Conservation (phyloP, 2,797 vertebrate genomes). For the Xiphorhynchus erythropygius region DNA sequence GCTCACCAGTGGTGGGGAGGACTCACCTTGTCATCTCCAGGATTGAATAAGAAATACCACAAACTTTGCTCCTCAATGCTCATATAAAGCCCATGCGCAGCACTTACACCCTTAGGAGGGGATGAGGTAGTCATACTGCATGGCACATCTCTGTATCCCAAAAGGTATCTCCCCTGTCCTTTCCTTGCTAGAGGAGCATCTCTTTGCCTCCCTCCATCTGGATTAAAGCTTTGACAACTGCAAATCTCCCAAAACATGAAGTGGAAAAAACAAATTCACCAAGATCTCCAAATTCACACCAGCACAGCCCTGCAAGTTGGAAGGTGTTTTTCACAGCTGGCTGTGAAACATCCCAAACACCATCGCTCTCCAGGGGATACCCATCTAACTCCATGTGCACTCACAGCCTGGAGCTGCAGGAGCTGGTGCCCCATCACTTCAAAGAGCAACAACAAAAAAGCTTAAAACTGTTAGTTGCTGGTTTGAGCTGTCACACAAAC, state of each 20-base stretch:
- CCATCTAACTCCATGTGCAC: fast-evolving
- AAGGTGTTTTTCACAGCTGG: neutral
- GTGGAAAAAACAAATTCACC: neutral
- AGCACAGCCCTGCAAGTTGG: neutral
- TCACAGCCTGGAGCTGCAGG: neutral
- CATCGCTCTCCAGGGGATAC: too few relatives aligned
- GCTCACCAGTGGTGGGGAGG: neutral
- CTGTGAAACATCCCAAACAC: neutral
- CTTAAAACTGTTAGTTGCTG: neutral
- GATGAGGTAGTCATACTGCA: neutral
- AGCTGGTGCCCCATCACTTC: neutral
- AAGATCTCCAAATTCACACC: neutral
- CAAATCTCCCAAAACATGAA: neutral
- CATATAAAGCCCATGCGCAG: neutral
- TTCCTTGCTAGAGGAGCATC: neutral
- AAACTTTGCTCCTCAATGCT: neutral
- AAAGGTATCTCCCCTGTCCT: neutral
- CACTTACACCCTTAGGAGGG: neutral
- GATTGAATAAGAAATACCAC: neutral
- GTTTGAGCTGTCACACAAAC: neutral
- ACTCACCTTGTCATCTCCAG: neutral
- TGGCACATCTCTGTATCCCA: neutral
- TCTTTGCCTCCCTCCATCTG: neutral
- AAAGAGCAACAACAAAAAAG: neutral
- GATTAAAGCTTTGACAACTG: neutral